Base-by-base conservation (phyloP, 2,797 vertebrate species). In the Orientallactaga sibirica region DNA sequence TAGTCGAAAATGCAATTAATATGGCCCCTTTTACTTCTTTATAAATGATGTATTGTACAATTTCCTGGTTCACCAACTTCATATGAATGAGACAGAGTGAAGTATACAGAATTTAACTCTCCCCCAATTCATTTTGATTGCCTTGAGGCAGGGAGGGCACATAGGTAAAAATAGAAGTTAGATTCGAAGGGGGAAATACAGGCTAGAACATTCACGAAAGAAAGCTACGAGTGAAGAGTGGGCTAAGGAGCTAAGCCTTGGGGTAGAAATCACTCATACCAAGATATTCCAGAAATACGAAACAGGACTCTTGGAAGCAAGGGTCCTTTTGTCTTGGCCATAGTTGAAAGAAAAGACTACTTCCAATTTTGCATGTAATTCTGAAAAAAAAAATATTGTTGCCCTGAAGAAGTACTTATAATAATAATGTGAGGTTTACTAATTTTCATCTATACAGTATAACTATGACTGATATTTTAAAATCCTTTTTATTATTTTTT, bases 381-480 rank as follows among this genome's bases (percentile, higher is more conserved):
- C 61, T 90, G 64, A 89, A 67, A 88, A 93, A 93, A 88, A 82
- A 7, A 70, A 19, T 55, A 41, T 8, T 82, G 6, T 33, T 74
- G 48, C 41, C 66, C 27, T 43, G 1, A 43, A 58, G 25, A 68
- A 22, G 12, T 58, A 4, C 43, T 58, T 66, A 61, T 84, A 87
- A 67, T 74, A 80, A 87, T 16, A 68, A 76, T 58, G 71, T 82
- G 22, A 73, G 9, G 4, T 58, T 86, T 22, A 58, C 68, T 52
- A 67, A 83, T 81, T 81, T 95, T 43, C 25, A 87, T 41, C 41
- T 81, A 58, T 15, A 48, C 27, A 84, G 82, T 41, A 71, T 90
- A 70, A 10, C 73, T 68, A 70, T 33, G 68, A 80, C 64, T 41
- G 62, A 25, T 76, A 37, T 82, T 71, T 52, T 73, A 41, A 6